Percentiles rank a stretch among this genome's conserved stretches.
phyloP scores from a whole-genome alignment of 2,888 invertebrate genomes.

The Diabrotica balteata region DNA sequence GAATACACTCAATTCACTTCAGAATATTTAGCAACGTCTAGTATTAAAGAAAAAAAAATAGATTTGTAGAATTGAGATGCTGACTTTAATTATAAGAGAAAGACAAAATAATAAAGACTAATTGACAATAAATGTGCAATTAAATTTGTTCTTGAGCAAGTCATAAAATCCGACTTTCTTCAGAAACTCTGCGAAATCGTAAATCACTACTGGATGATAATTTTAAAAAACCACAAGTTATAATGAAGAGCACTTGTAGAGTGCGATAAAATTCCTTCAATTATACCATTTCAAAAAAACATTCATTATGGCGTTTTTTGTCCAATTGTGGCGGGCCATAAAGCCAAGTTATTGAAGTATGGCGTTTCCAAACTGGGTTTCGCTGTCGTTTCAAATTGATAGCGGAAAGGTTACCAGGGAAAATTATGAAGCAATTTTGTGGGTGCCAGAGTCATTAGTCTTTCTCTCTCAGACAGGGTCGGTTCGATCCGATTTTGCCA shows the following conservation, averaged over 20 bases:
- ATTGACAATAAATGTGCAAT: too few relatives aligned
- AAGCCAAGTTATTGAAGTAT: conserved; percentile 54
- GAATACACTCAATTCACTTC: too few relatives aligned
- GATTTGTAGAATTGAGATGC: too few relatives aligned
- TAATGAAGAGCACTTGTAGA: conserved; percentile 40
- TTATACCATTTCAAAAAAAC: conserved; percentile 43
- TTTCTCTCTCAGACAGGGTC: conserved; percentile 45
- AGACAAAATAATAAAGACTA: too few relatives aligned
- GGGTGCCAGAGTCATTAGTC: conserved; percentile 59
- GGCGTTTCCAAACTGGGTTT: conserved; percentile 49
- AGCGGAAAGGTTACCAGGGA: conserved; percentile 59
- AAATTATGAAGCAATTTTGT: conserved; percentile 62
- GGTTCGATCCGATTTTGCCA: conserved; percentile 28
- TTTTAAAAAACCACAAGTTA: conserved; percentile 28
- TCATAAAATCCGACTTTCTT: background rate
- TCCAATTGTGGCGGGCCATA: conserved; percentile 39
- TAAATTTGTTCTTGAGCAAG: background rate
- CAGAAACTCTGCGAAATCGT: background rate
- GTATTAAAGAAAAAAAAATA: too few relatives aligned
- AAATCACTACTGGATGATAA: conserved; percentile 30
- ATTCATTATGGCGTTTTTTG: conserved; percentile 43
- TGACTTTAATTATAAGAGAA: too few relatives aligned
- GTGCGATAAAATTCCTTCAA: conserved; percentile 41
- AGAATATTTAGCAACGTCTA: too few relatives aligned
- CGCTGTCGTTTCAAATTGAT: conserved; percentile 56